Base-by-base conservation (phyloP, 2,888 invertebrate genomes). In the Caenorhabditis auriculariae region DNA sequence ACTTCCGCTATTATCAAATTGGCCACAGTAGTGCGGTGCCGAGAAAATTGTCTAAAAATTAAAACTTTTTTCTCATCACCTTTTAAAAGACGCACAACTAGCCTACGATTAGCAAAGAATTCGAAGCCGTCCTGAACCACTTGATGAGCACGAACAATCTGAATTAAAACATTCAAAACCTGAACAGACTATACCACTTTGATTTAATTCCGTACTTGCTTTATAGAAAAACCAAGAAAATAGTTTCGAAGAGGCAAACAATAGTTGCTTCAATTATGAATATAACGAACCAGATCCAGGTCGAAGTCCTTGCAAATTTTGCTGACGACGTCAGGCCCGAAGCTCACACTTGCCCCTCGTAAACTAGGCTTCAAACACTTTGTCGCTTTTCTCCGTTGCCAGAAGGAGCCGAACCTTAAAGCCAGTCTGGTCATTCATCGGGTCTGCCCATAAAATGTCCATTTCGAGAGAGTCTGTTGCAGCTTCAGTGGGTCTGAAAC, bases 111-210 rank as follows among this genome's bases (percentile, higher is more conserved):
- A 26, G 52, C 52, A 41, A 69, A 62, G 45, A 69, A 66, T 42
- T 71, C 71, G 50, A 69, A 71, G 17, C 71, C 71, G 43, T 71
- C 71, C 43, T 71, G 71, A 12, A 66, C 66, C 9, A 84, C 84
- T 82, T 86, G 85, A 71, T 86, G 86, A 6, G 85, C 86, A 51
- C 86, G 74, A 15, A 85, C 85, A 54, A 86, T 84, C 60, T 58
- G 52, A 12, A n/a, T 27, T 21, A 17, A 12, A 27, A 28, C 12
- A 24, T 6, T n/a, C n/a, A n/a, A n/a, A n/a, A n/a, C n/a, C n/a
- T n/a, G n/a, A n/a, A n/a, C n/a, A n/a, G n/a, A n/a, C n/a, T n/a
- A n/a, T n/a, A n/a, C n/a, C n/a, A n/a, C n/a, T n/a, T n/a, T 41
- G 41, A 29, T 48, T 24, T 2, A 26, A 28, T 21, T 9, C 7